Base-by-base conservation (phyloP, 2,888 invertebrate genomes). In the Minunthozetes semirufus region DNA sequence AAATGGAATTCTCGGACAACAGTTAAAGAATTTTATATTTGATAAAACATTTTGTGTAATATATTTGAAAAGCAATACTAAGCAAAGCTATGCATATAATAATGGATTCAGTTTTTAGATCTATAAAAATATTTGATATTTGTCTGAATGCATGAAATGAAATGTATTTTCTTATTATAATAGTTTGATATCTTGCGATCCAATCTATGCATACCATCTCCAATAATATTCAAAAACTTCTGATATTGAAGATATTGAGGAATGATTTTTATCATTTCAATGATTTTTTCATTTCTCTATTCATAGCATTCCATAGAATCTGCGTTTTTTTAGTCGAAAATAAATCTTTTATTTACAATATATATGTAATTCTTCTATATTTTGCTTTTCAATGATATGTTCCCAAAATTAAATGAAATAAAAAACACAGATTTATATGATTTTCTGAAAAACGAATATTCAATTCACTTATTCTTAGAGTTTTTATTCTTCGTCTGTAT, bases 201-300 rank as follows among this genome's bases (percentile, higher is more conserved):
- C 53, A 53, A 53, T 53, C 53, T 53, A 53, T 53, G 53, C 53
- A 53, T 53, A 19, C 8, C 53, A 53, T 53, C 19, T 42, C 42
- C 53, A 53, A 53, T 53, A 42, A 53, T 53, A 53, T 53, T 53
- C 53, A 53, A 25, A 42, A 42, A 11, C 42, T 42, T 42, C 13
- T 42, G 42, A 42, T 42, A 42, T 53, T 53, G 53, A 53, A n/a
- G 42, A 42, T 42, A 42, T 53, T 53, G 53, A 53, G 13, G 25
- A 53, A 9, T 53, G 53, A 53, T 53, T 53, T 53, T 53, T 53
- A 53, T 53, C 53, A 53, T n/a, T 42, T 25, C 53, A 53, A 19
- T 53, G 53, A 53, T 22, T 25, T 22, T 50, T 53, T 53, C 25
- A 22, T 25, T 22, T 53, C 13, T 2, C 19, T 53, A 53, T 53